phyloP scores from a whole-genome alignment of 2,113 vertebrate genomes.

The Platysternon megacephalum region DNA sequence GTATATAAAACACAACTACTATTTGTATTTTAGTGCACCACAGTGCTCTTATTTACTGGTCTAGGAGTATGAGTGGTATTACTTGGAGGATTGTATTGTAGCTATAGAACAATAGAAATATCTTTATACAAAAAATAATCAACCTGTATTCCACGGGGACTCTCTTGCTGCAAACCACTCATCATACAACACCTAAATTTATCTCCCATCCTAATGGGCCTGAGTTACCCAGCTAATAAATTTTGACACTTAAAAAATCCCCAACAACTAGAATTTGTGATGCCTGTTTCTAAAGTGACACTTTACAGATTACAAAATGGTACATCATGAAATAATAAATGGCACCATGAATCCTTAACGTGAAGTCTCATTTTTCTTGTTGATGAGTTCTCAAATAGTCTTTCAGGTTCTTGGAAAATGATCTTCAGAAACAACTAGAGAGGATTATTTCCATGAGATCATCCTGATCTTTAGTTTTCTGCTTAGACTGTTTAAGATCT shows the following conservation, averaged over 20 bases:
- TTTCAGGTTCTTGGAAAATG: not conserved
- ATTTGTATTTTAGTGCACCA: not conserved
- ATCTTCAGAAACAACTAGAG: constrained; percentile 19
- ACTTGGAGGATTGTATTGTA: not conserved
- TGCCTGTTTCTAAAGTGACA: constrained; percentile 55
- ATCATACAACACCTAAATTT: constrained; percentile 4
- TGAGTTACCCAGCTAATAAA: constrained; percentile 21
- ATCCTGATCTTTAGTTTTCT: not conserved
- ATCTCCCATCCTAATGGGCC: not conserved
- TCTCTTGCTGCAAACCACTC: not conserved
- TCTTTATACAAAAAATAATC: not conserved
- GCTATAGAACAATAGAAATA: not conserved
- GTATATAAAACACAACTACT: not conserved
- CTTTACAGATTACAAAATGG: constrained; percentile 50
- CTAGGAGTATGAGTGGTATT: not conserved
- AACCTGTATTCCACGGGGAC: not conserved
- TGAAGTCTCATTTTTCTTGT: constrained; percentile 55
- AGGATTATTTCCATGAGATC: not conserved
- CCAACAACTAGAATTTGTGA: constrained; percentile 40
- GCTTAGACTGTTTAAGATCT: not conserved
- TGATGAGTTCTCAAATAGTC: constrained; percentile 32
- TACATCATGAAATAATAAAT: constrained; percentile 57
- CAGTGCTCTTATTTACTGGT: not conserved
- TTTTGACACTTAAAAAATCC: not conserved
- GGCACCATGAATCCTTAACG: constrained; percentile 16